These are phyloP conservation scores for Lasioglossum marginatum DNA, from an alignment of 2,888 invertebrate species.

Conservation along the genomic window DNA sequence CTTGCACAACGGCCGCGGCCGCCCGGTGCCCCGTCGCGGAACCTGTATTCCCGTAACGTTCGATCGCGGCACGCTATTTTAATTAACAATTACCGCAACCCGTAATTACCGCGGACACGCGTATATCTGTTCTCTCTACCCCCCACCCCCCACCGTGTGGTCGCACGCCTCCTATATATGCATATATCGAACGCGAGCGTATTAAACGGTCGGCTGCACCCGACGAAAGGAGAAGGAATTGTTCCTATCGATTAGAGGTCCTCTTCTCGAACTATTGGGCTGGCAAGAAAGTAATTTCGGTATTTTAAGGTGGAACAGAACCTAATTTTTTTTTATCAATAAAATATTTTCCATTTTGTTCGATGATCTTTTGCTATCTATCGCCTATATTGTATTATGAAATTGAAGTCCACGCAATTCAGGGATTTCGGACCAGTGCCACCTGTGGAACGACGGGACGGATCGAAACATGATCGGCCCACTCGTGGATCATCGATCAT, in stretches of 20 bases:
- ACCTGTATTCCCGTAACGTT: conserved; percentile 8
- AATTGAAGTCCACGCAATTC: no score
- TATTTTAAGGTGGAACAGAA: no score
- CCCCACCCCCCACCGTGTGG: neutral
- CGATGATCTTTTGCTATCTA: no score
- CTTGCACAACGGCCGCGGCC: conserved; percentile 10
- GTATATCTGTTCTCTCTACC: neutral
- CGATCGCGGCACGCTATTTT: conserved; percentile 35
- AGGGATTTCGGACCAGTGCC: neutral
- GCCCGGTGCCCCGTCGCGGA: neutral
- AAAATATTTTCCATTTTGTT: no score
- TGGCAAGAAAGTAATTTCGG: no score
- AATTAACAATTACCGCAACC: conserved; percentile 54
- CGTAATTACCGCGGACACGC: conserved; percentile 43
- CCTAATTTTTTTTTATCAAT: no score
- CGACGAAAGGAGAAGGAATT: conserved; percentile 39
- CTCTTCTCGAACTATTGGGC: neutral
- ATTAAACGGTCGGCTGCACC: conserved; percentile 43
- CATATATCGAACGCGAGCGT: conserved; percentile 6
- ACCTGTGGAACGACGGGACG: conserved; percentile 3
- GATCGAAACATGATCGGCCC: conserved; percentile 20
- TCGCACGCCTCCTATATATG: neutral
- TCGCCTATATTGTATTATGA: no score
- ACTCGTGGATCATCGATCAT: conserved; percentile 67
- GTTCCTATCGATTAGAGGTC: conserved; percentile 26